A percentile compares a stretch with the other conserved stretches of the same genome.
Evolutionary conservation across 2,113 vertebrate species (phyloP).

Genomic region (Strigops habroptila): DNA sequence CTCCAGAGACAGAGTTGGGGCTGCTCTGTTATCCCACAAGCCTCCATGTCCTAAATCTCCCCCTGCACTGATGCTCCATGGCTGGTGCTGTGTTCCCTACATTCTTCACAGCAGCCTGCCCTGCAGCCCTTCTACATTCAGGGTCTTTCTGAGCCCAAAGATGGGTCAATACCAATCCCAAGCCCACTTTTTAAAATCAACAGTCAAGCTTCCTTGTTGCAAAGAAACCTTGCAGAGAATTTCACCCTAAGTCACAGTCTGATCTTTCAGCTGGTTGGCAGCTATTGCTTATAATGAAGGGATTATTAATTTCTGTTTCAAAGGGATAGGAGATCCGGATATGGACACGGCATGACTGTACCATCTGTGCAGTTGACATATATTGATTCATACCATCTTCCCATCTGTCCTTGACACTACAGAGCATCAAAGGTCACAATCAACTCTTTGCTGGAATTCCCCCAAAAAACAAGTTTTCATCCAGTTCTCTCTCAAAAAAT

Average conservation of each 20-base stretch:
- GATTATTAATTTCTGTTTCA: conserved; percentile 81
- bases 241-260: conserved; percentile 11
- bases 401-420: conserved; percentile 81
- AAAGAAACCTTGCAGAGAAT: conserved; percentile 34
- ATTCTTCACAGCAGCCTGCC: background rate
- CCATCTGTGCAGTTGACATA: conserved; percentile 80
- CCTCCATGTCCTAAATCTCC: background rate
- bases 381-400: conserved; percentile 79
- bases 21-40: background rate
- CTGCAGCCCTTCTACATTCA: background rate
- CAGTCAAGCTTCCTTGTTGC: background rate
- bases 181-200: background rate
- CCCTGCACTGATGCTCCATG: rapidly evolving
- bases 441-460: conserved; percentile 72
- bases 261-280: conserved; percentile 74
- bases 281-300: conserved; percentile 73
- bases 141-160: background rate
- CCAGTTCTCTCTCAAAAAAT: conserved; percentile 34
- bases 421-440: conserved; percentile 70
- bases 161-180: background rate
- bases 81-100: background rate
- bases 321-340: conserved; percentile 71
- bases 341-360: conserved; percentile 76
- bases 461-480: conserved; percentile 61
- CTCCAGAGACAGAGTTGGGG: background rate